Evolutionary conservation across 2,888 invertebrate genomes (phyloP).

Genomic region (Pachliopta kotzebuea): DNA sequence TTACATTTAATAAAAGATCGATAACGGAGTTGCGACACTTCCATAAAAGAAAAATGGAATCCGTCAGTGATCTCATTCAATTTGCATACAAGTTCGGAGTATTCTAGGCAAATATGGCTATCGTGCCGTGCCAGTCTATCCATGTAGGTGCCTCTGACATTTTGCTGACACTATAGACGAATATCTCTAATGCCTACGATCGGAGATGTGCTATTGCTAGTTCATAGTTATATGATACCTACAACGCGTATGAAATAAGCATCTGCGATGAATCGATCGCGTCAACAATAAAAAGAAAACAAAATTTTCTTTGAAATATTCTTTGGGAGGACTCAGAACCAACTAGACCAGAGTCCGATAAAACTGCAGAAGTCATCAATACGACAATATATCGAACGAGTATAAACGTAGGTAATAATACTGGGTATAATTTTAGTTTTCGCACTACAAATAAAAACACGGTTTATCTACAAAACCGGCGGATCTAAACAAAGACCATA

Average conservation of each 20-base stretch:
- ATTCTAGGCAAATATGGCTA: slow-evolving; percentile 29
- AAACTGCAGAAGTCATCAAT: too few relatives aligned
- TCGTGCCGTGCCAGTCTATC: slow-evolving; percentile 15
- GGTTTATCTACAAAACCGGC: neutral
- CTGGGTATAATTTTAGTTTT: neutral
- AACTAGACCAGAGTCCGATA: too few relatives aligned
- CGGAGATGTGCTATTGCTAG: neutral
- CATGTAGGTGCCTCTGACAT: slow-evolving; percentile 16
- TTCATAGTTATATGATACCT: neutral
- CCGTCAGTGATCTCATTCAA: slow-evolving; percentile 63
- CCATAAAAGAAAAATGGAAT: slow-evolving; percentile 33
- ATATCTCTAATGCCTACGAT: slow-evolving; percentile 4
- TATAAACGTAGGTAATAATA: too few relatives aligned
- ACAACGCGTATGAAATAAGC: too few relatives aligned
- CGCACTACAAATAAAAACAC: neutral
- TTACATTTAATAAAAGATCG: neutral
- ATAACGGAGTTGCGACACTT: neutral
- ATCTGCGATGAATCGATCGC: neutral
- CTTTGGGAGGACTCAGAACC: too few relatives aligned
- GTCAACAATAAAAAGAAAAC: neutral
- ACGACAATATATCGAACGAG: too few relatives aligned
- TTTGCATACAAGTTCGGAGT: slow-evolving; percentile 62
- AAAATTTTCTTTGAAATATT: too few relatives aligned
- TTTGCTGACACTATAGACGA: slow-evolving; percentile 9
- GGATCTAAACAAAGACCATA: slow-evolving; percentile 11